Evolutionary conservation across 2,888 invertebrate genomes (phyloP), one percentile per base, ranked within the genome.

Genomic region (Polyommatus iphigenia): DNA sequence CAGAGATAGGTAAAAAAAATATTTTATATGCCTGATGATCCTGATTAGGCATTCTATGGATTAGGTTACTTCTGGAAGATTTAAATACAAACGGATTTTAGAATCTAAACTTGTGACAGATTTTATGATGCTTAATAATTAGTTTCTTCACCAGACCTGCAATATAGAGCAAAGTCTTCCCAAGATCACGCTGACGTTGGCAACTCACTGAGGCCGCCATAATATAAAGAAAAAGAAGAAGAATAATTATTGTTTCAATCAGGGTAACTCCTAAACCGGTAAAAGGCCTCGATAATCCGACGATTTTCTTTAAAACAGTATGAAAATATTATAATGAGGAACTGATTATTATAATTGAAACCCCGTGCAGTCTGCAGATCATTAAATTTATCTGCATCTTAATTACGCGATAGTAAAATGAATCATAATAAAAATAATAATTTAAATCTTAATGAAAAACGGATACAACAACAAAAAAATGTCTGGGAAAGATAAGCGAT

Each of bases 321-420:
- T 41, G 46, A 10, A 36, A 73, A 50, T 32, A 73, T 73, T 32
- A 73, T 73, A 73, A 41, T 50, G 20, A 24, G n/a, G n/a, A 36
- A 72, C 5, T 24, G 73, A 73, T 73, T 5, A 54, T 54, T 54
- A 54, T 54, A 73, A 73, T 73, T 73, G 5, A 73, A 73, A 24
- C 50, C 15, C 24, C 24, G 73, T 73, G 15, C 18, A 71, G 62
- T 32, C 36, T 20, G 73, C 20, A n/a, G 15, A 50, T 73, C 29
- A 15, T n/a, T 72, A 46, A 72, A 13, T 46, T n/a, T 6, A 46
- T 46, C 50, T 50, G 46, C 73, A 73, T 24, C 24, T 73, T 73
- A 13, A 50, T 73, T 15, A 73, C 46, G 50, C n/a, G 41, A n/a
- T 10, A 13, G 0, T 50, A 18, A 50, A 3, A 24, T 18, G 54